Evolutionary conservation across 2,797 vertebrate species (phyloP).

Genomic region (Eurystomus glaucurus): DNA sequence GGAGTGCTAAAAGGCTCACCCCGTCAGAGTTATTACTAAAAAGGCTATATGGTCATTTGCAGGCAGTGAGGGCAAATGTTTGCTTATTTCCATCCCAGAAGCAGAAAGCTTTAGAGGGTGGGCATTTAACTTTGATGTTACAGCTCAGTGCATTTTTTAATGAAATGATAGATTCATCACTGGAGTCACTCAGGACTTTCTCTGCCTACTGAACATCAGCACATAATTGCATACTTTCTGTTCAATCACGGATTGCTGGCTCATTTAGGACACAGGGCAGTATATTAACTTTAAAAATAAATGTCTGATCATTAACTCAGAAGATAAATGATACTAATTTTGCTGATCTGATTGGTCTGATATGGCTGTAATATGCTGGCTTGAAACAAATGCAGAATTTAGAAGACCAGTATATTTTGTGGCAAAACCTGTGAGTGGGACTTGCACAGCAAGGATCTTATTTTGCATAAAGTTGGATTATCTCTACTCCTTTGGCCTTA

Average conservation of each 20-base stretch:
- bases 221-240: background rate
- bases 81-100: background rate
- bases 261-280: slow-evolving; percentile 1
- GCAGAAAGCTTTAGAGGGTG: background rate
- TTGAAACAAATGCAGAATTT: background rate
- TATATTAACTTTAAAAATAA: slow-evolving; percentile 27
- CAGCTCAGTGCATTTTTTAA: background rate
- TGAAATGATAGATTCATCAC: background rate
- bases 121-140: background rate
- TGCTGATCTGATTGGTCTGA: background rate
- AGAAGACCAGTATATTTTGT: background rate
- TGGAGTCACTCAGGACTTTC: background rate
- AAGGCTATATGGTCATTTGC: background rate
- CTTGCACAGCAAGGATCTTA: background rate
- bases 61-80: background rate
- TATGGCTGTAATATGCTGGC: background rate
- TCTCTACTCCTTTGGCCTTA: background rate
- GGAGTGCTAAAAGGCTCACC: background rate
- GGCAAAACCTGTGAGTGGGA: background rate
- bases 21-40: background rate
- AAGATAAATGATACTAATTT: background rate
- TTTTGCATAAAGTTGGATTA: background rate
- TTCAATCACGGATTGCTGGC: background rate
- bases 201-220: background rate
- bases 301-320: slow-evolving; percentile 8